These are phyloP conservation scores for Thunnus albacares DNA, from an alignment of 2,797 vertebrate species.

Conservation along the genomic window DNA sequence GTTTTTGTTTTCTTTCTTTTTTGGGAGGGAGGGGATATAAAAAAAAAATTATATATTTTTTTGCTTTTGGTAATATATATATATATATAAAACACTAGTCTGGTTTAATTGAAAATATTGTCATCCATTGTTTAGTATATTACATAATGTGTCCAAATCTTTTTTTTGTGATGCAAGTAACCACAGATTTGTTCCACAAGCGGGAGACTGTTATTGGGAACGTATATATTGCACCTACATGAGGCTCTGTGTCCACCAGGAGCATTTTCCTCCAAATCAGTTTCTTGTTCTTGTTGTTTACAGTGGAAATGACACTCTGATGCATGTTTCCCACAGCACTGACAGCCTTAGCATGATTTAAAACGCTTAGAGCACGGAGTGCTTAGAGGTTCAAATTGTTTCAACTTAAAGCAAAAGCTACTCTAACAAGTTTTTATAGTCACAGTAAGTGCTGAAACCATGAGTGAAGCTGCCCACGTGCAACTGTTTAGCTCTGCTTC, in stretches of 20 bases:
- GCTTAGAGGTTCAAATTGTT: slow-evolving; percentile 23
- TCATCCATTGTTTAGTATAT: slow-evolving; percentile 62
- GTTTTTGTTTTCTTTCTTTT: slow-evolving; percentile 31
- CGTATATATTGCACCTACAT: slow-evolving; percentile 42
- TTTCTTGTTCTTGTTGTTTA: slow-evolving; percentile 49
- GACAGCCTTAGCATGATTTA: slow-evolving; percentile 56
- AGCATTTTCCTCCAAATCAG: neutral
- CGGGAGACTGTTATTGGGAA: slow-evolving; percentile 52
- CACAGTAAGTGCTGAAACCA: slow-evolving; percentile 19
- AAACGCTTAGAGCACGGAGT: slow-evolving; percentile 33
- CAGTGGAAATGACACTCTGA: slow-evolving; percentile 43
- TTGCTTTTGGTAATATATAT: slow-evolving; percentile 73
- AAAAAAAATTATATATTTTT: slow-evolving; percentile 61
- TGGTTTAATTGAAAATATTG: slow-evolving; percentile 62
- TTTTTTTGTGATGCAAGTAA: slow-evolving; percentile 29
- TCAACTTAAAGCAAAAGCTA: slow-evolving; percentile 25
- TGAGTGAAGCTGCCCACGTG: slow-evolving; percentile 13
- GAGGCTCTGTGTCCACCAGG: slow-evolving; percentile 61
- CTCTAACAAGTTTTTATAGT: neutral
- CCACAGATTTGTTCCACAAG: slow-evolving; percentile 31
- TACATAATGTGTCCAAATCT: slow-evolving; percentile 44
- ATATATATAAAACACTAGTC: slow-evolving; percentile 59
- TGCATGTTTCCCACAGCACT: slow-evolving; percentile 61
- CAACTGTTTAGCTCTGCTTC: slow-evolving; percentile 30
- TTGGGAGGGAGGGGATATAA: slow-evolving; percentile 43